Evolutionary conservation across 2,113 vertebrate species (phyloP), one percentile per base, ranked within the genome.

Genomic region (Miniopterus natalensis): DNA sequence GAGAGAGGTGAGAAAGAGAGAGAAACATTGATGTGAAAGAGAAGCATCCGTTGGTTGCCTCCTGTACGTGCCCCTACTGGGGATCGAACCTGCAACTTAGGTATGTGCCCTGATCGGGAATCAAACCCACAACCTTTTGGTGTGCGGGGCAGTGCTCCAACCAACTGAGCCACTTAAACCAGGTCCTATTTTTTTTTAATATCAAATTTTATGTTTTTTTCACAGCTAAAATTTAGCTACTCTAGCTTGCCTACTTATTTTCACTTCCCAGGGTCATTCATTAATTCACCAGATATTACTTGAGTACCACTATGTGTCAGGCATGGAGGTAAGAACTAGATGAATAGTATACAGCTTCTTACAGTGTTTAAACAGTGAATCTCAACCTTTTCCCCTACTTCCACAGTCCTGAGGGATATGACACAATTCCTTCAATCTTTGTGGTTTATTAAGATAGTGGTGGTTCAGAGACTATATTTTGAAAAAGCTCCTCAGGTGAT

Each of bases 131-230:
- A 51, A 66, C 6, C 63, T 66, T 66, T 66, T n/a, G 31, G 7
- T 66, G 15, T n/a, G n/a, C n/a, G 63, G 31, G 63, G n/a, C 29
- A n/a, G 14, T 8, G 6, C 31, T 66, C 6, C 31, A n/a, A n/a
- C 63, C 63, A 8, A 1, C 14, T n/a, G 63, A 65, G 13, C 15
- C 63, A n/a, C 29, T 27, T 29, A 14, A 36, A 14, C 12, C 63
- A 65, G 29, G 63, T 15, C 29, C 6, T 94, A 29, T 63, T 90
- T 84, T 88, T 88, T 91, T 84, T 90, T 78, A 70, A 57, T 96
- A 92, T 94, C 71, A 97, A 61, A 73, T 84, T 63, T 42, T 40
- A 71, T 95, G 27, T 5, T 66, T 96, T 96, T 92, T 81, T 36
- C 23, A 74, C 57, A 90, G 79, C 65, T 65, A 79, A 12, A 42